phyloP scores from a whole-genome alignment of 2,797 vertebrate species.

The Epinephelus coioides region DNA sequence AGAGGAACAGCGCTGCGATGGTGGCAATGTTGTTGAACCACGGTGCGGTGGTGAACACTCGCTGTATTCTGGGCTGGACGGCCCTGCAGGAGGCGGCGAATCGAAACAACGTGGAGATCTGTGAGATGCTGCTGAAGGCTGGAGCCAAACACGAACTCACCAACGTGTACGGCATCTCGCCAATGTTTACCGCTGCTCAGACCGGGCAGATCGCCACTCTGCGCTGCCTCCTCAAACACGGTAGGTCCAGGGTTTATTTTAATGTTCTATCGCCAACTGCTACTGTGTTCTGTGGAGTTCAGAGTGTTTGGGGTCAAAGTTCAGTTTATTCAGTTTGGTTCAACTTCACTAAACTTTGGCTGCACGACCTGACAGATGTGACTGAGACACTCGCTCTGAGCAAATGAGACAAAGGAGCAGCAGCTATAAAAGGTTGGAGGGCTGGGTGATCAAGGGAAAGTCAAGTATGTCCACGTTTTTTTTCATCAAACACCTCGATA shows the following conservation, averaged over 20 bases:
- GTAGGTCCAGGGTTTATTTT: constrained; percentile 52
- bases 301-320: too few species aligned
- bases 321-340: too few species aligned
- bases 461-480: too few species aligned
- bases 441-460: too few species aligned
- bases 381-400: too few species aligned
- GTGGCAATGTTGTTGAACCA: constrained; percentile 87
- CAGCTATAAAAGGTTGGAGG: too few species aligned
- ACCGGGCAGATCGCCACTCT: constrained; percentile 89
- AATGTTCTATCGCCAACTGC: not conserved
- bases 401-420: too few species aligned
- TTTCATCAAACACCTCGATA: too few species aligned
- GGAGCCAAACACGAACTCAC: constrained; percentile 90
- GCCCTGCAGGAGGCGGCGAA: constrained; percentile 92
- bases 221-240: constrained; percentile 91
- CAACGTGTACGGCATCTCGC: constrained; percentile 91
- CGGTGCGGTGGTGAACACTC: constrained; percentile 86
- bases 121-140: constrained; percentile 90
- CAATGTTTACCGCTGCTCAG: constrained; percentile 93
- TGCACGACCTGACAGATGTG: too few species aligned
- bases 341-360: too few species aligned
- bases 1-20: constrained; percentile 85
- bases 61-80: constrained; percentile 91
- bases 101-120: constrained; percentile 90
- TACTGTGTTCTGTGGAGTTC: too few species aligned